Evolutionary conservation across 2,888 invertebrate genomes (phyloP).

Genomic region (Eurois occulta): DNA sequence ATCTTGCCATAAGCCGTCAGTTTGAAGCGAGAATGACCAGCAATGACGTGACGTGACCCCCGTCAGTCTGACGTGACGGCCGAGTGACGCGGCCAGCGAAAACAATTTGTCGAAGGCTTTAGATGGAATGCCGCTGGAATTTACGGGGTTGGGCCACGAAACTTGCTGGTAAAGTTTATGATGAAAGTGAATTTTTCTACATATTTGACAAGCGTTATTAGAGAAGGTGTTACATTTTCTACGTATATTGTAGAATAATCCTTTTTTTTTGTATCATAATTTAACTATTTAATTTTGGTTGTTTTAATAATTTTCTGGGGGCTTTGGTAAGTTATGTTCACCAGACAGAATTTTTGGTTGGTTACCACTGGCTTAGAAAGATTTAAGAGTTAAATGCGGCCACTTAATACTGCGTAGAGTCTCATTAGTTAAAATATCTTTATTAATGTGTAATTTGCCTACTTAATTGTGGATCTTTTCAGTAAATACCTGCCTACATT

Average conservation of each 20-base stretch:
- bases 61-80: slow-evolving; percentile 48
- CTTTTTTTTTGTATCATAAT: not conserved
- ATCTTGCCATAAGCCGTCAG: slow-evolving; percentile 16
- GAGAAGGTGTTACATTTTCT: not conserved
- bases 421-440: not conserved
- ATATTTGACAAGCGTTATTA: not conserved
- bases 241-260: not conserved
- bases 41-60: slow-evolving; percentile 47
- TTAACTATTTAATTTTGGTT: not conserved
- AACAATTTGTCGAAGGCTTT: slow-evolving; percentile 62
- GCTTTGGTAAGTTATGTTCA: not conserved
- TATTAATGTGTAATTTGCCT: not conserved
- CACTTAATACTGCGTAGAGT: not conserved
- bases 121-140: slow-evolving; percentile 45
- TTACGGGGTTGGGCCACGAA: slow-evolving; percentile 28
- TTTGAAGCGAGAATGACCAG: slow-evolving; percentile 34
- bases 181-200: not conserved
- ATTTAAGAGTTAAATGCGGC: not conserved
- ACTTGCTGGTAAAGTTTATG: not conserved
- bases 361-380: not conserved
- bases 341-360: not conserved
- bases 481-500: not conserved
- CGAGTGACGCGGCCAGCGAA: slow-evolving; percentile 43
- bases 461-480: not conserved
- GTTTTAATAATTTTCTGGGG: not conserved